Evolutionary conservation across 2,113 vertebrate genomes (phyloP).

Genomic region (Laticauda laticaudata): DNA sequence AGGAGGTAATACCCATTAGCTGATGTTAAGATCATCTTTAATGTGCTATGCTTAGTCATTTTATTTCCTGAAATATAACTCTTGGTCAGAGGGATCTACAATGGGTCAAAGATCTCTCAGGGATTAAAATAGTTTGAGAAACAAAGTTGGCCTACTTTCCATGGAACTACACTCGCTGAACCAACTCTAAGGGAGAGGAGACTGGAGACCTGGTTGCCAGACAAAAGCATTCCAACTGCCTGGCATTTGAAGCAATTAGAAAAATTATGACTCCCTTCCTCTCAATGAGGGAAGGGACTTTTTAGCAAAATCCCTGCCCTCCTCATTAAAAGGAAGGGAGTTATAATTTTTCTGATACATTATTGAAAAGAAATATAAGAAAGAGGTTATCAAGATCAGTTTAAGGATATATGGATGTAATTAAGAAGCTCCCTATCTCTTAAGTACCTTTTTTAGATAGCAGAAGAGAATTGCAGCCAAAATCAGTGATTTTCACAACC

Average conservation of each 20-base stretch:
- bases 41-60: not conserved
- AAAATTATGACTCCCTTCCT: not conserved
- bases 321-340: not conserved
- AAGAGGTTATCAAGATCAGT: slow-evolving; percentile 10
- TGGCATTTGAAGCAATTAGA: not conserved
- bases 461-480: slow-evolving; percentile 90
- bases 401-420: not conserved
- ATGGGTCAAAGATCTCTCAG: not conserved
- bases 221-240: not conserved
- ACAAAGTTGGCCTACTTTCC: not conserved
- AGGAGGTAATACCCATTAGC: not conserved
- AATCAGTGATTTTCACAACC: slow-evolving; percentile 99
- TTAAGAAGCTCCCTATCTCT: not conserved
- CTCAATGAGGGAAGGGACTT: too few relatives aligned
- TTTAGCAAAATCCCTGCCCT: too few relatives aligned
- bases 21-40: not conserved
- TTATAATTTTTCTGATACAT: not conserved
- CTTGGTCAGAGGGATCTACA: not conserved
- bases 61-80: not conserved
- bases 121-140: not conserved
- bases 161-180: not conserved
- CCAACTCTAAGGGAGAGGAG: not conserved
- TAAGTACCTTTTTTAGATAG: slow-evolving; percentile 79
- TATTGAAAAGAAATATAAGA: not conserved
- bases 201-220: not conserved